Base-by-base conservation (phyloP, 2,113 vertebrate species). In the Brachyhypopomus gauderio region DNA sequence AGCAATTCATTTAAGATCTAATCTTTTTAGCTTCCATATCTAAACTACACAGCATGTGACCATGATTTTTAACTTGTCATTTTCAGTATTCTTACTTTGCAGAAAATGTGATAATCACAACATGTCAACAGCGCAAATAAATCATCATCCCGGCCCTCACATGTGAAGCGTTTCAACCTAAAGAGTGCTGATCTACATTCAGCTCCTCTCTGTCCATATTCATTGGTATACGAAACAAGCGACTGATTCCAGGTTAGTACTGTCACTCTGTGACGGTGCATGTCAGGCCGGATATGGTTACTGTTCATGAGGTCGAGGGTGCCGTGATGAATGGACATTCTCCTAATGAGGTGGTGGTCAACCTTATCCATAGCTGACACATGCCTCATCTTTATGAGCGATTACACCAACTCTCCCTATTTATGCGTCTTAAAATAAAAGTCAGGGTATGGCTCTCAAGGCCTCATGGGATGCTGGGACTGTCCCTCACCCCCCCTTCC, bases 321-420 rank as follows among this genome's bases (percentile, higher is more conserved):
- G 45, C 4, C 52, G 19, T 77, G 66, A 82, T 77, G n/a, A 82
- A 82, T 82, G 25, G 19, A n/a, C 30, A 0, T 52, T 34, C 38
- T 63, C 0, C 22, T 82, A 77, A 82, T 77, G 74, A 82, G 74
- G 25, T 71, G 38, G 66, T 67, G 67, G 66, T 72, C 74, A 82
- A 64, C 66, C 80, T 77, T 77, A 77, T 77, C 73, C 55, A 25
- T 82, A 70, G 63, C 69, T 34, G 41, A 80, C 58, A 9, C 52
- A 25, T 81, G 69, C 59, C n/a, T 52, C 25, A 36, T 64, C 55
- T n/a, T 71, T 60, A 69, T 60, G 66, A 82, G 64, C 16, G 64
- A 77, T 71, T 72, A 62, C 56, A 62, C 58, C 38, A 63, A 72
- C 56, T 52, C 70, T 23, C n/a, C 41, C 20, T 23, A 36, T 80